Evolutionary conservation across 2,113 vertebrate genomes (phyloP).

Genomic region (Pristiophorus japonicus): DNA sequence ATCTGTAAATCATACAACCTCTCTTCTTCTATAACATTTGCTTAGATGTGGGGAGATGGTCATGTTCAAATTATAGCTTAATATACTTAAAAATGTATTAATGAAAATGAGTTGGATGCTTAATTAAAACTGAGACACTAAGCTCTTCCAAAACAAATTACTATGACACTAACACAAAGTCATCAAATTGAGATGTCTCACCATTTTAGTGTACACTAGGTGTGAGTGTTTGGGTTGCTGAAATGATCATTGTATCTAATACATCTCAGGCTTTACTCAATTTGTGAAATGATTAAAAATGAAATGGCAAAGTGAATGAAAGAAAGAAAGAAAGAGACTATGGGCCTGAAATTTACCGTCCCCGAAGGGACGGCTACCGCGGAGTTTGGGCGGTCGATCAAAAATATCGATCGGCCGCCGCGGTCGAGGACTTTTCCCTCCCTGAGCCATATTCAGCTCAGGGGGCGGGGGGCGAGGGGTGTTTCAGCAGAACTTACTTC

Average conservation of each 20-base stretch:
- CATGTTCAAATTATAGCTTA: not conserved
- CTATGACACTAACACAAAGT: not conserved
- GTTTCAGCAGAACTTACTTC: no score
- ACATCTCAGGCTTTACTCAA: not conserved
- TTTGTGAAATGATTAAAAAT: not conserved
- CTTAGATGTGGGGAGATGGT: not conserved
- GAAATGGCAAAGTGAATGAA: not conserved
- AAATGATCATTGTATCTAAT: not conserved
- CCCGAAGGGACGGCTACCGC: no score
- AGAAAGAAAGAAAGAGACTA: not conserved
- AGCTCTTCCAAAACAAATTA: not conserved
- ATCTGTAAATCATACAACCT: not conserved
- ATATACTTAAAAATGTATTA: not conserved
- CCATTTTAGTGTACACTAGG: not conserved
- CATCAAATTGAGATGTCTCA: not conserved
- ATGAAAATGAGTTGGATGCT: not conserved
- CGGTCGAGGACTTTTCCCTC: no score
- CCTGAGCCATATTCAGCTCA: no score
- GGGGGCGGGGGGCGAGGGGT: no score
- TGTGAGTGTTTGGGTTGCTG: not conserved
- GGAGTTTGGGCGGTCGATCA: no score
- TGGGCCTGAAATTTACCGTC: no score
- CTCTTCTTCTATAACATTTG: not conserved
- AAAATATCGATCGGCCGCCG: no score
- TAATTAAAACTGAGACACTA: not conserved